Conservation (phyloP, 2,797 vertebrate genomes). For the Amblyraja radiata region DNA sequence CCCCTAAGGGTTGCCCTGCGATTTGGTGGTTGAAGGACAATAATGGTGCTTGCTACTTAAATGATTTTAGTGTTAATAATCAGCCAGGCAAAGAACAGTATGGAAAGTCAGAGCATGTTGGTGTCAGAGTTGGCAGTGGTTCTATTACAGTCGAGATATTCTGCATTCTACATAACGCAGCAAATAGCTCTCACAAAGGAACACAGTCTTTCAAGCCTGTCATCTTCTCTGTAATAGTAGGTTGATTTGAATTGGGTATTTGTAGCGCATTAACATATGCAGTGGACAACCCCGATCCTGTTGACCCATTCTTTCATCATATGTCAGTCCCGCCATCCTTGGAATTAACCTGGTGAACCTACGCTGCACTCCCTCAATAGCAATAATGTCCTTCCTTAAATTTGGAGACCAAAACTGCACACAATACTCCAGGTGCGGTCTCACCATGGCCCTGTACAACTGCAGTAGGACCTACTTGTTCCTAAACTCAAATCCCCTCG, state of each 20-base stretch:
- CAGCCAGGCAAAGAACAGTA: conserved; percentile 33
- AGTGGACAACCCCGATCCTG: conserved; percentile 55
- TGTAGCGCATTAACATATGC: conserved; percentile 60
- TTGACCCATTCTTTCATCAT: too few relatives aligned
- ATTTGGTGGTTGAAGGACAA: background rate
- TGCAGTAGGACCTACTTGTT: too few relatives aligned
- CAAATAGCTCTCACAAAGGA: conserved; percentile 82
- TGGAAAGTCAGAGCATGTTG: conserved; percentile 47
- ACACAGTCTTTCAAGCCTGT: conserved; percentile 84
- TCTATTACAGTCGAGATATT: conserved; percentile 47
- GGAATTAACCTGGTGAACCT: too few relatives aligned
- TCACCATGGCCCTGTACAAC: too few relatives aligned
- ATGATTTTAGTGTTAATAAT: background rate
- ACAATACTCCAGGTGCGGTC: too few relatives aligned
- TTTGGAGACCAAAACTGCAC: too few relatives aligned
- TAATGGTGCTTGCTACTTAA: background rate
- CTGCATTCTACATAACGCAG: conserved; percentile 56
- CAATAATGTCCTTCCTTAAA: too few relatives aligned
- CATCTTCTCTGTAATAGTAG: conserved; percentile 76
- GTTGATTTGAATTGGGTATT: conserved; percentile 83
- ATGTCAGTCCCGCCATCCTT: too few relatives aligned
- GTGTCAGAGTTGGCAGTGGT: conserved; percentile 56
- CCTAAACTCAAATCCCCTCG: too few relatives aligned
- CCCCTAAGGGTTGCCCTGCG: too few relatives aligned
- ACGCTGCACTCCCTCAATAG: too few relatives aligned